Evolutionary conservation across 1,140 invertebrate species (phyloP).

Genomic region (Drosophila subobscura): DNA sequence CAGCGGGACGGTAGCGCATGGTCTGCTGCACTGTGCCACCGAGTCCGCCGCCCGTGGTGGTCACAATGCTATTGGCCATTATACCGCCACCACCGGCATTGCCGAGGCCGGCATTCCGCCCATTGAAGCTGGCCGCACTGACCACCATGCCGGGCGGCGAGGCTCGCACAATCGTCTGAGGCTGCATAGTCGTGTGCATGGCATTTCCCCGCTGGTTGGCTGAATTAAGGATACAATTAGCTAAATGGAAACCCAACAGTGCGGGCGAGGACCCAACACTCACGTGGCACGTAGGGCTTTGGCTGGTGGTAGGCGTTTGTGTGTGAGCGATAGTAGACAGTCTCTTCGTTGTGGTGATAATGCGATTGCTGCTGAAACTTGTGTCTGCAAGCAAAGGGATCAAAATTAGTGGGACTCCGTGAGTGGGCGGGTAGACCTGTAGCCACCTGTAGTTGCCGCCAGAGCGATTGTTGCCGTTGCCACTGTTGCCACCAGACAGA

Average conservation of each 20-base stretch:
- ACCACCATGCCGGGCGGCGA: constrained; percentile 77
- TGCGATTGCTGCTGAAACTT: constrained; percentile 82
- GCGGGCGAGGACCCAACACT: constrained; percentile 3
- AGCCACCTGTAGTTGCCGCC: constrained; percentile 73
- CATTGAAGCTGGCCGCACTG: constrained; percentile 76
- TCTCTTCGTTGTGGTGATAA: constrained; percentile 82
- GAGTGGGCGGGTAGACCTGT: neutral
- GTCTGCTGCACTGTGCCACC: constrained; percentile 63
- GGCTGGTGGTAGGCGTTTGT: constrained; percentile 80
- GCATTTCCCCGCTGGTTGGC: constrained; percentile 76
- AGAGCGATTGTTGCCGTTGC: constrained; percentile 64
- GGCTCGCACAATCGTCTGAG: constrained; percentile 75
- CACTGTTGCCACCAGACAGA: constrained; percentile 43
- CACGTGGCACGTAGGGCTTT: constrained; percentile 83
- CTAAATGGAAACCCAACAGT: neutral
- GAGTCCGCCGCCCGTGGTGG: constrained; percentile 64
- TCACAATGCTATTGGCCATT: constrained; percentile 71
- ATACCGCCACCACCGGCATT: constrained; percentile 71
- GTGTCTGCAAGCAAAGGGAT: constrained; percentile 49
- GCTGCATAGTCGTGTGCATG: constrained; percentile 77
- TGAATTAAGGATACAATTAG: constrained; percentile 13
- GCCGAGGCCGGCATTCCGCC: constrained; percentile 66
- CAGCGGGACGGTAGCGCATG: constrained; percentile 75
- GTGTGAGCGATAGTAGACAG: constrained; percentile 82
- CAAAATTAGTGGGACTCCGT: neutral